Evolutionary conservation across 2,113 vertebrate genomes (phyloP).

Genomic region (Heterochromis multidens): DNA sequence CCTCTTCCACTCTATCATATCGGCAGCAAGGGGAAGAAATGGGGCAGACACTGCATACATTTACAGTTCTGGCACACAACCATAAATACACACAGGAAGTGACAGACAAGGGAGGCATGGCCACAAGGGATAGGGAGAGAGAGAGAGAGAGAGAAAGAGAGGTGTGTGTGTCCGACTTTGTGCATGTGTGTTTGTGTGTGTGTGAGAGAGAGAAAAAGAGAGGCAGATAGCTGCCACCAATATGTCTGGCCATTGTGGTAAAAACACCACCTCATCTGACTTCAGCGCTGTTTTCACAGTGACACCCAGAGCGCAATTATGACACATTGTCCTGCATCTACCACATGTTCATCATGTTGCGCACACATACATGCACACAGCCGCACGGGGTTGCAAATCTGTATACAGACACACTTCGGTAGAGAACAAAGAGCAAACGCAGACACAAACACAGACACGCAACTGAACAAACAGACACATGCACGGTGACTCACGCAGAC

Average conservation of each 20-base stretch:
- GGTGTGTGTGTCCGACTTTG: background rate
- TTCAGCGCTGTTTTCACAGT: slow-evolving; percentile 33
- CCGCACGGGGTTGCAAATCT: background rate
- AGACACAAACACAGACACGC: slow-evolving; percentile 1
- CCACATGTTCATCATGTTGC: slow-evolving; percentile 29
- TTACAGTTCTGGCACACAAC: slow-evolving; percentile 45
- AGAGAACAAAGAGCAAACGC: slow-evolving; percentile 18
- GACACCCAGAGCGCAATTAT: slow-evolving; percentile 62
- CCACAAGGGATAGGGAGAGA: slow-evolving; percentile 39
- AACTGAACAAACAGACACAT: background rate
- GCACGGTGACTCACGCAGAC: background rate
- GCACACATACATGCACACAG: background rate
- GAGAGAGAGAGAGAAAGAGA: background rate
- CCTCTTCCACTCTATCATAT: slow-evolving; percentile 26
- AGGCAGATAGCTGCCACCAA: slow-evolving; percentile 26
- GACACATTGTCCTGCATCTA: slow-evolving; percentile 61
- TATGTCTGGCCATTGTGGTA: slow-evolving; percentile 40
- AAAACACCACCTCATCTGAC: slow-evolving; percentile 54
- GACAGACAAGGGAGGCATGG: slow-evolving; percentile 31
- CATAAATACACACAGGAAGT: slow-evolving; percentile 61
- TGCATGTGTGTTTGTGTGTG: background rate
- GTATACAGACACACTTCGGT: background rate
- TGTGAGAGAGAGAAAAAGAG: background rate
- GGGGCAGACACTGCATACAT: slow-evolving; percentile 72
- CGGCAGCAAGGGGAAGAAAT: slow-evolving; percentile 67